Base-by-base conservation (phyloP, 2,888 invertebrate genomes). In the Hyles lineata region DNA sequence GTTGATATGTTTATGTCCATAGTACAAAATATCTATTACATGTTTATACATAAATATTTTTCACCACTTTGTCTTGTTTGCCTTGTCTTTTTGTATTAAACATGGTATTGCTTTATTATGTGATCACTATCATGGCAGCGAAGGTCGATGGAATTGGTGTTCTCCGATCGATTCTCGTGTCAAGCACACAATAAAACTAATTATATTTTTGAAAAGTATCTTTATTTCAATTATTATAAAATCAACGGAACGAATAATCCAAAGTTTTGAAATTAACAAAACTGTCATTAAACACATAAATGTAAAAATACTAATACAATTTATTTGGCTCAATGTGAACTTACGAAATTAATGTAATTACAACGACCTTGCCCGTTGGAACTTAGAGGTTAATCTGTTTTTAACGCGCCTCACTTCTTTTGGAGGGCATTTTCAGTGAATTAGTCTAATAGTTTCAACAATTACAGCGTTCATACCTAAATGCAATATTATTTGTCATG, bases 361-460 rank as follows among this genome's bases (percentile, higher is more conserved):
- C 17, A 1, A 7, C 43, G 67, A 43, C 67, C 67, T 67, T 50
- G 63, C 67, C 21, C 67, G 67, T 50, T 50, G 67, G 17, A 67
- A 63, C 2, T 67, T 50, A 50, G 67, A 67, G 67, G 67, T 67
- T 67, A 67, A 67, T 67, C 67, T 43, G 67, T 67, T 67, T 67
- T 67, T 67, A 67, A 67, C 67, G 67, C 67, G 67, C 50, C 43
- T 67, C 43, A 43, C 23, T 67, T 67, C 23, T 67, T 23, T 43
- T 67, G 23, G 50, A 67, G 67, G 67, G 67, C 67, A 23, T 67
- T 67, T 67, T 67, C 67, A 7, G 67, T 67, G 67, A 67, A 67
- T 67, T 67, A 50, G 23, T 50, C 17, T 21, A 50, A 15, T 67
- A 50, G 43, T 67, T 67, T 23, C 23, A 50, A 50, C 67, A 50